phyloP scores from a whole-genome alignment of 2,113 vertebrate genomes.

The Leucoraja erinaceus region DNA sequence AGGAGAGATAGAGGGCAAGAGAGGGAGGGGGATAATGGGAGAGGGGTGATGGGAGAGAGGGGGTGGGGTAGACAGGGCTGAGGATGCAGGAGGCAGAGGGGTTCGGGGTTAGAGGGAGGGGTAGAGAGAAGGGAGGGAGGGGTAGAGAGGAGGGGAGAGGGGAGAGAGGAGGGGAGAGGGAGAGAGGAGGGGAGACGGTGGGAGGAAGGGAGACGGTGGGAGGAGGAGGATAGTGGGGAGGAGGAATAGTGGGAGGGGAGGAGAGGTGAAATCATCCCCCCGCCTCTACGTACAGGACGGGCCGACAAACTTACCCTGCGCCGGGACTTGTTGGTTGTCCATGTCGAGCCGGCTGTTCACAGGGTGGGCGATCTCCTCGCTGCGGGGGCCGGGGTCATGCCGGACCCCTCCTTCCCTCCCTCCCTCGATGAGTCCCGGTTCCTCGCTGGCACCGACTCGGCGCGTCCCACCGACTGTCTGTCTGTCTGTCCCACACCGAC shows the following conservation, averaged over 20 bases:
- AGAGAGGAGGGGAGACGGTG: neutral
- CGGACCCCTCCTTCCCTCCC: neutral
- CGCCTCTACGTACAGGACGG: neutral
- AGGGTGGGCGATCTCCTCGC: neutral
- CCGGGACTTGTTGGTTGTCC: neutral
- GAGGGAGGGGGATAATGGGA: no score
- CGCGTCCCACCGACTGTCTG: no score
- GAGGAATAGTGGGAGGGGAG: no score
- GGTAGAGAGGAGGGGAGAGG: neutral
- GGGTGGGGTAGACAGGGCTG: neutral
- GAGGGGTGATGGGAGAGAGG: neutral
- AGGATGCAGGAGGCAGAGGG: neutral
- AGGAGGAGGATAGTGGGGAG: neutral
- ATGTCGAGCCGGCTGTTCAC: conserved; percentile 3
- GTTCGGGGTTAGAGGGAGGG: neutral
- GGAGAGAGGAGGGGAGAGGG: neutral
- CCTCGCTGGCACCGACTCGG: no score
- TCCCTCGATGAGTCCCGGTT: no score
- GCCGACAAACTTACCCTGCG: neutral
- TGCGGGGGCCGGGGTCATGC: neutral
- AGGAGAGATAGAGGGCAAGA: neutral
- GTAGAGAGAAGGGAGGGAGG: neutral
- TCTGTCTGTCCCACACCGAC: neutral
- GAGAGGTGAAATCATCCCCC: neutral
- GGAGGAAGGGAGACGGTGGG: no score